Percentiles rank a stretch among this genome's conserved stretches.
Conservation (phyloP, 2,888 invertebrate genomes). For the Clivina fossor region DNA sequence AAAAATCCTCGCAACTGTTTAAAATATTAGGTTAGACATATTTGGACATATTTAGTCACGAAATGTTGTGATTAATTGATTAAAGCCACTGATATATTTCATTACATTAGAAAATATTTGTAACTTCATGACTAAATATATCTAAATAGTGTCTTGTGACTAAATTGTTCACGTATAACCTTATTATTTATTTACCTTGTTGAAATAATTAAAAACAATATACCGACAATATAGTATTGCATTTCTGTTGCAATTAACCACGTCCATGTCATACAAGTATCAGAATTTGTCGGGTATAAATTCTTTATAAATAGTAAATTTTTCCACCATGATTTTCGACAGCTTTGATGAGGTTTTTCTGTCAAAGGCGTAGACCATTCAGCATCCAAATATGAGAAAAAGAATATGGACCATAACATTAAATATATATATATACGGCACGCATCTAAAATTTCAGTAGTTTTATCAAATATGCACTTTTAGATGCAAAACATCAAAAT, state of each 20-base stretch:
- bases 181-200: conserved; percentile 2
- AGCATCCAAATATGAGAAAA: conserved; percentile 14
- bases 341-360: conserved; percentile 6
- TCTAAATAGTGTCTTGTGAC: no score
- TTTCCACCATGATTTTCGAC: conserved; percentile 8
- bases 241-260: conserved; percentile 48
- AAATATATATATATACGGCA: conserved; percentile 4
- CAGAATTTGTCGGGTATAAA: conserved; percentile 38
- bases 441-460: conserved; percentile 2
- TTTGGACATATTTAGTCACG: no score
- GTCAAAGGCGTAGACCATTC: conserved; percentile 4
- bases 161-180: no score
- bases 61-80: no score
- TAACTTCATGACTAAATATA: no score
- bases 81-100: no score
- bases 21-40: no score
- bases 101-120: no score
- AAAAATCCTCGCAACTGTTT: no score
- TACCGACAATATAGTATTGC: conserved; percentile 9
- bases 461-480: no score
- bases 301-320: conserved; percentile 40
- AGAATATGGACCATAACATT: conserved; percentile 9
- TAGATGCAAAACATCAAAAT: no score
- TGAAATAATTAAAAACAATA: neutral
- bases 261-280: conserved; percentile 54